Evolutionary conservation across 2,797 vertebrate genomes (phyloP).

Genomic region (Sandelia bainsii): DNA sequence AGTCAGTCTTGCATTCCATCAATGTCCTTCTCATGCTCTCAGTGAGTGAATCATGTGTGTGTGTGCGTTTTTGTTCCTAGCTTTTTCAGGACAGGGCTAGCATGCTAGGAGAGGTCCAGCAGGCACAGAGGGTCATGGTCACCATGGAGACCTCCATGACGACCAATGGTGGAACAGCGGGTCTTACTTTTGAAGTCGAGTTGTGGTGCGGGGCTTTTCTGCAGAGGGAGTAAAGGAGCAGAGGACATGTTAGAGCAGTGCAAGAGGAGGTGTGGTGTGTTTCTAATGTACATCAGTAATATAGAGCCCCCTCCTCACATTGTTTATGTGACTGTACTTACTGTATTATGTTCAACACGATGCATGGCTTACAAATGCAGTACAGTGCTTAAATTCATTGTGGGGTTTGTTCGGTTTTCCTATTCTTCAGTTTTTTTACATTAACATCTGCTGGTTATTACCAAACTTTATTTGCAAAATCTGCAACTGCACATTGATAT

Average conservation of each 20-base stretch:
- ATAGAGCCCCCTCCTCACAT: not conserved
- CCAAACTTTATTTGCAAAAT: not conserved
- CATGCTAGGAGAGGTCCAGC: constrained; percentile 58
- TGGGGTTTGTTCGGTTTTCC: not conserved
- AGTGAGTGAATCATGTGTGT: constrained; percentile 28
- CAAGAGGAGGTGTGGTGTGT: constrained; percentile 30
- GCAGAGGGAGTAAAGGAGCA: constrained; percentile 32
- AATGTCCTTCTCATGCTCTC: constrained; percentile 19
- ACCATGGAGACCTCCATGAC: constrained; percentile 79
- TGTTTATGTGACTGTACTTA: not conserved
- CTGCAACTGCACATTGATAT: not conserved
- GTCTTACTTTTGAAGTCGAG: constrained; percentile 67
- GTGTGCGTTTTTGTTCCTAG: constrained; percentile 55
- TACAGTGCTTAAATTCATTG: not conserved
- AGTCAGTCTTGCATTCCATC: constrained; percentile 17
- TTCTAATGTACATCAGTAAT: constrained; percentile 35
- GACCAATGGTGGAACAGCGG: constrained; percentile 64
- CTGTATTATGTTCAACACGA: not conserved
- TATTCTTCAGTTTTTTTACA: not conserved
- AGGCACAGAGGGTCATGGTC: constrained; percentile 61
- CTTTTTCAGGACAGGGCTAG: constrained; percentile 59
- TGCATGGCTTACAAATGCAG: not conserved
- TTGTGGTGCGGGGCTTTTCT: constrained; percentile 42
- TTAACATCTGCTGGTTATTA: not conserved
- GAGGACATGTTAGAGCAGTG: constrained; percentile 14